A percentile compares a stretch with the other conserved stretches of the same genome.
Evolutionary conservation across 2,113 vertebrate species (phyloP).

Genomic region (Piprites chloris): DNA sequence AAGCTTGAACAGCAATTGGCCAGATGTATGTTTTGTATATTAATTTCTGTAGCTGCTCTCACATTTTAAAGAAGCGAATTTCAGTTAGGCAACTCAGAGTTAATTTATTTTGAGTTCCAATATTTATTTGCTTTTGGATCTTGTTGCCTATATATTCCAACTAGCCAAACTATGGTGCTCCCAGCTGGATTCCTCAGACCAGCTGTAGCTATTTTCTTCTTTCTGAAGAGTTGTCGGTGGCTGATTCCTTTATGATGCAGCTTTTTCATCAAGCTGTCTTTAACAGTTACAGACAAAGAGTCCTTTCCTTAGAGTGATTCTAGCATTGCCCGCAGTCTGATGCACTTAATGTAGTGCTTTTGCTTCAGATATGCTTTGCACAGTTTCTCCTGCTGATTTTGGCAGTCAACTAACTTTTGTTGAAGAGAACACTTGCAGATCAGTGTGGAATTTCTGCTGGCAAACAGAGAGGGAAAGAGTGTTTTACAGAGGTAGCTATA

Average conservation of each 20-base stretch:
- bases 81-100: not conserved
- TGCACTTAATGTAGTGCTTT: not conserved
- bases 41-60: not conserved
- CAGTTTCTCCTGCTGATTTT: not conserved
- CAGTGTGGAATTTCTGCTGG: slow-evolving; percentile 16
- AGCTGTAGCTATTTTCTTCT: not conserved
- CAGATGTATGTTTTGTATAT: not conserved
- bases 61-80: not conserved
- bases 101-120: not conserved
- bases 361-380: not conserved
- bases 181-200: not conserved
- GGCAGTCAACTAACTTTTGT: not conserved
- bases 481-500: not conserved
- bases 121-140: not conserved
- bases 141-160: not conserved
- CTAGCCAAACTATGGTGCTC: not conserved
- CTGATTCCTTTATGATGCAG: not conserved
- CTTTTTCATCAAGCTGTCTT: not conserved
- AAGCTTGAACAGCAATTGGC: not conserved
- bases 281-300: not conserved
- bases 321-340: not conserved
- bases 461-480: not conserved
- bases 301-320: not conserved
- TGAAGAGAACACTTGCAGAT: not conserved
- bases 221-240: not conserved